Conservation (phyloP, 2,888 invertebrate genomes). For the Dorcus hopei region DNA sequence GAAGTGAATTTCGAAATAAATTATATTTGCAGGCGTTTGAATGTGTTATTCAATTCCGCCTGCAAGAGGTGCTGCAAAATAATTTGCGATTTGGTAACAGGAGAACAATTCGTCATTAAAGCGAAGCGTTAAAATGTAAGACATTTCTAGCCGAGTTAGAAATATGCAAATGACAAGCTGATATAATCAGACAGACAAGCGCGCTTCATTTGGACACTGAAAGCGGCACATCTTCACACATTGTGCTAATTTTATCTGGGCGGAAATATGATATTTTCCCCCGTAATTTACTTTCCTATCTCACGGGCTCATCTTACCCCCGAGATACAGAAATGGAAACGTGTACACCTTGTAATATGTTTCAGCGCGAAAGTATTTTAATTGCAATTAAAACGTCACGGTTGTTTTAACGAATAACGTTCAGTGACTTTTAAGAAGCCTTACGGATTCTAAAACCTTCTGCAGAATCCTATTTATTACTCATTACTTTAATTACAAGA, state of each 20-base stretch:
- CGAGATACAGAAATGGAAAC: too few species aligned
- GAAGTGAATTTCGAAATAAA: too few species aligned
- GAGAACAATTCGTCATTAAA: conserved; percentile 11
- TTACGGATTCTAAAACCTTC: too few species aligned
- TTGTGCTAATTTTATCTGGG: conserved; percentile 2
- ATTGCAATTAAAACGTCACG: not conserved
- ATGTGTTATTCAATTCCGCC: too few species aligned
- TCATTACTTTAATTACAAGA: too few species aligned
- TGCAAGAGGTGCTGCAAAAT: too few species aligned
- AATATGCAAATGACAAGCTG: conserved; percentile 21
- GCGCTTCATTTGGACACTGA: conserved; percentile 7
- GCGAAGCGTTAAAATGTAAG: conserved; percentile 10
- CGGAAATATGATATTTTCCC: conserved; percentile 4
- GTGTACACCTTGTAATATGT: not conserved
- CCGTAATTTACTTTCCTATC: not conserved
- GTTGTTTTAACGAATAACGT: too few species aligned
- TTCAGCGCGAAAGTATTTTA: not conserved
- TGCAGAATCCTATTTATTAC: too few species aligned
- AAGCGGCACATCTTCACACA: conserved; percentile 4
- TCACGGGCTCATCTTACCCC: not conserved
- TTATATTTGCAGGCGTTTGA: too few species aligned
- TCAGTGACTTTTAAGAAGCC: too few species aligned
- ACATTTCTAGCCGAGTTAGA: conserved; percentile 17
- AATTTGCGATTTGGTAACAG: not conserved
- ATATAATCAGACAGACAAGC: conserved; percentile 21